Base-by-base conservation (phyloP, 2,797 vertebrate species). In the Protosalanx chinensis region DNA sequence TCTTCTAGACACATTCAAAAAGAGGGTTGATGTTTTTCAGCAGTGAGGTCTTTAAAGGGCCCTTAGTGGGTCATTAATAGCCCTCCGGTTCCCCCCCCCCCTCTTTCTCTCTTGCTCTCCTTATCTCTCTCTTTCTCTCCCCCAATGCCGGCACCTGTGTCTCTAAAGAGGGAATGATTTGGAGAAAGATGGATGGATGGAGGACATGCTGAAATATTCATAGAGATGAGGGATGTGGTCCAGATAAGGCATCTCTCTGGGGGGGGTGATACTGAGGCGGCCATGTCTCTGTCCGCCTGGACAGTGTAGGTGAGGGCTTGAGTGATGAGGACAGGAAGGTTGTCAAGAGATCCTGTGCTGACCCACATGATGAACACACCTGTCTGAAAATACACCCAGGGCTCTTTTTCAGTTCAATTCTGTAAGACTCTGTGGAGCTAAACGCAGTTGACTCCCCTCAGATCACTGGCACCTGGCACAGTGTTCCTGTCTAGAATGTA, bases 41-140 rank as follows among this genome's bases (percentile, higher is more conserved):
- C 64, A 51, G n/a, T 15, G 29, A 33, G 56, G 27, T 46, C 67
- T 68, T 68, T 68, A 56, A 68, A 20, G 56, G 67, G 53, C 56
- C 56, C 29, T 68, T 59, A 68, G 67, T 68, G 67, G 53, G 67
- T 58, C 67, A 68, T 57, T 58, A 68, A 68, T 68, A 68, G 53
- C 56, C 53, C 32, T 20, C 30, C 13, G 6, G 32, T 51, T 35
- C 6, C 12, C 12, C 7, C 51, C 3, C 51, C n/a, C 13, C n/a
- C 16, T n/a, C 16, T 53, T 6, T 53, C 51, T 53, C 16, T 53
- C 51, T 53, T 8, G 15, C 49, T 51, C 49, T 51, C 49, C 15
- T 13, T 51, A 12, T 51, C 15, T 5, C 49, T 51, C 15, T 18
- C 51, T 6, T n/a, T n/a, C 51, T 30, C 15, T 33, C 51, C 23